A percentile compares a stretch with the other conserved stretches of the same genome.
Conservation (phyloP, 2,888 invertebrate genomes). For the Cephonodes hylas region DNA sequence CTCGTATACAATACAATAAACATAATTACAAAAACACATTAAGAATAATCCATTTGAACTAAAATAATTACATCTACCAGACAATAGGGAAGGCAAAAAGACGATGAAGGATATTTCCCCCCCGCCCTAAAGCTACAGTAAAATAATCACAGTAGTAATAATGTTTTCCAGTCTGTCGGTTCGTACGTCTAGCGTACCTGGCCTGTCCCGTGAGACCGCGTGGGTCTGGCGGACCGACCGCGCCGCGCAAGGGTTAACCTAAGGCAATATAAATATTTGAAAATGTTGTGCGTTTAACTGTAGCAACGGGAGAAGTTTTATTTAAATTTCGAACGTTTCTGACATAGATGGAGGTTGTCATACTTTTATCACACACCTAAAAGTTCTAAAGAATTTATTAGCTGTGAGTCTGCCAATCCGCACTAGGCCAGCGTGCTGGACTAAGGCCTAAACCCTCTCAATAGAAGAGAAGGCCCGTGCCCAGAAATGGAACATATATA, state of each 20-base stretch:
- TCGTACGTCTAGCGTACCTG: slow-evolving; percentile 49
- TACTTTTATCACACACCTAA: no score
- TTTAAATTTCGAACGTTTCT: slow-evolving; percentile 9
- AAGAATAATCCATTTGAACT: no score
- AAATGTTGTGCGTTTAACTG: slow-evolving; percentile 26
- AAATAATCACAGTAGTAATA: slow-evolving; percentile 5
- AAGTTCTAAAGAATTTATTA: no score
- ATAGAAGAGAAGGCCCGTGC: no score
- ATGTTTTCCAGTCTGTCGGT: slow-evolving; percentile 32
- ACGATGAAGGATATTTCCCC: neutral
- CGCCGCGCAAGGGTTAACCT: slow-evolving; percentile 72
- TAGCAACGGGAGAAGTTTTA: neutral
- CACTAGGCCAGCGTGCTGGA: no score
- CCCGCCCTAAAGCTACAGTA: neutral
- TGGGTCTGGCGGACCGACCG: slow-evolving; percentile 71
- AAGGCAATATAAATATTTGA: slow-evolving; percentile 78
- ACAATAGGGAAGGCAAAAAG: no score
- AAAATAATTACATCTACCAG: no score
- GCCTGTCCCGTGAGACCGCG: slow-evolving; percentile 63
- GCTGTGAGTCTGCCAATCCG: no score
- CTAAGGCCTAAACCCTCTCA: no score
- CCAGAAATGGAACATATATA: no score
- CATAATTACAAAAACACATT: neutral
- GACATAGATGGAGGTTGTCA: no score
- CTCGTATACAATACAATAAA: neutral